A percentile compares a stretch with the other conserved stretches of the same genome.
Conservation (phyloP, 2,113 vertebrate species). For the Petroica traversi region DNA sequence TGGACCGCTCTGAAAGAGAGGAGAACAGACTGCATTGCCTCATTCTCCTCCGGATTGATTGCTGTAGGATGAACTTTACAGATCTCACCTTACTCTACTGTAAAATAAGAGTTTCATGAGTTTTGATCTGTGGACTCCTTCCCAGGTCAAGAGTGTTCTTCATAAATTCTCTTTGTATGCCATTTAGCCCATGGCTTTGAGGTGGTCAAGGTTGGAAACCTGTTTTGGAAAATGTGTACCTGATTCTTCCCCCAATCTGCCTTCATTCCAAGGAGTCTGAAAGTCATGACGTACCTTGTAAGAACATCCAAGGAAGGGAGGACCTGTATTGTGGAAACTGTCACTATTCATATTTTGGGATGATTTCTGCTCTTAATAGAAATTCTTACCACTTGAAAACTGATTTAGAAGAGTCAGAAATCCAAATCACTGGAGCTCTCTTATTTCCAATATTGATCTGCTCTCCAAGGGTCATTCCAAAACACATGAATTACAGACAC, state of each 20-base stretch:
- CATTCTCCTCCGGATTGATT: not conserved
- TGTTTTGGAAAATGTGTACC: not conserved
- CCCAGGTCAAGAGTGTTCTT: not conserved
- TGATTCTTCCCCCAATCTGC: not conserved
- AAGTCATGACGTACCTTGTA: not conserved
- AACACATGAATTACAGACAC: constrained; percentile 53
- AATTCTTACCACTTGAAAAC: constrained; percentile 27
- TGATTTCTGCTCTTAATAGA: constrained; percentile 22
- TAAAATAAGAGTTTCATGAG: not conserved
- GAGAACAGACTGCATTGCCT: not conserved
- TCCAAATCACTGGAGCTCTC: constrained; percentile 20
- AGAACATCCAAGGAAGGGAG: not conserved
- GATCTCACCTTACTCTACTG: not conserved
- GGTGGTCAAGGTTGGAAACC: not conserved
- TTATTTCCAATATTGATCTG: constrained; percentile 56
- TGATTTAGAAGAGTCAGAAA: constrained; percentile 41
- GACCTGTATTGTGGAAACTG: not conserved
- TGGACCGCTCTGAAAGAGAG: not conserved
- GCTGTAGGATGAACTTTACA: not conserved
- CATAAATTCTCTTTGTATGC: not conserved
- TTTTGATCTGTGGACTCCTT: not conserved
- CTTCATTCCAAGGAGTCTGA: not conserved
- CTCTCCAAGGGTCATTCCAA: constrained; percentile 51
- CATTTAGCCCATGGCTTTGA: not conserved
- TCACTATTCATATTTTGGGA: not conserved